Conservation (phyloP, 2,797 vertebrate species). For the Leucoraja ocellata region DNA sequence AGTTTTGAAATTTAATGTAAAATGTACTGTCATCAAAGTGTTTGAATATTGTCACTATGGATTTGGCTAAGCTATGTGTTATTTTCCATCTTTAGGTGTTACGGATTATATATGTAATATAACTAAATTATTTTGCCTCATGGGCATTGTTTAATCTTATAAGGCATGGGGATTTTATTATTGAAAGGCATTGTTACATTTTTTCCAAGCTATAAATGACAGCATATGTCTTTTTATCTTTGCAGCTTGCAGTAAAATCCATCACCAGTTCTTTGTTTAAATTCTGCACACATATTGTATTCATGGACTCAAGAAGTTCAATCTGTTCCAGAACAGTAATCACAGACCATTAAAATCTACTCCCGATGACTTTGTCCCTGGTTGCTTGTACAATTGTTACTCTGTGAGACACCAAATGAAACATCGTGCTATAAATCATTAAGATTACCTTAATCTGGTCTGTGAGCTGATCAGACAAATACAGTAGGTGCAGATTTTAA, state of each 20-base stretch:
- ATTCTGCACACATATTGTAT: conserved; percentile 77
- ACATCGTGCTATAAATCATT: conserved; percentile 34
- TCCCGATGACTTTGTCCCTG: conserved; percentile 72
- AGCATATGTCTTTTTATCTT: conserved; percentile 49
- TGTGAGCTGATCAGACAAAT: not conserved
- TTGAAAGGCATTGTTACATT: conserved; percentile 46
- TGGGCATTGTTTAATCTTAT: not conserved
- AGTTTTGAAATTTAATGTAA: not conserved
- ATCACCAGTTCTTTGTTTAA: conserved; percentile 59
- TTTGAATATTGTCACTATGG: not conserved
- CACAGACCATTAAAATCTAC: conserved; percentile 78
- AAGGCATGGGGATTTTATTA: conserved; percentile 38
- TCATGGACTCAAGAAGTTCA: conserved; percentile 68
- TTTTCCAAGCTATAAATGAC: conserved; percentile 49
- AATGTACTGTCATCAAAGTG: not conserved
- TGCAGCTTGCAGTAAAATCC: conserved; percentile 56
- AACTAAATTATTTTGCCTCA: conserved; percentile 5
- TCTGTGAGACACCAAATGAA: conserved; percentile 49
- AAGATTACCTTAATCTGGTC: conserved; percentile 13
- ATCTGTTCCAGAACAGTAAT: conserved; percentile 86
- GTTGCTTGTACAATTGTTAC: conserved; percentile 49
- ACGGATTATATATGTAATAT: not conserved
- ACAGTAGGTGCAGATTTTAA: not conserved
- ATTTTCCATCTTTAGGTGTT: not conserved
- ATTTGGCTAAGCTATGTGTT: not conserved